A percentile compares a stretch with the other conserved stretches of the same genome.
These are phyloP conservation scores for Corvus cornix DNA, from an alignment of 2,113 vertebrate species.

Conservation along the genomic window DNA sequence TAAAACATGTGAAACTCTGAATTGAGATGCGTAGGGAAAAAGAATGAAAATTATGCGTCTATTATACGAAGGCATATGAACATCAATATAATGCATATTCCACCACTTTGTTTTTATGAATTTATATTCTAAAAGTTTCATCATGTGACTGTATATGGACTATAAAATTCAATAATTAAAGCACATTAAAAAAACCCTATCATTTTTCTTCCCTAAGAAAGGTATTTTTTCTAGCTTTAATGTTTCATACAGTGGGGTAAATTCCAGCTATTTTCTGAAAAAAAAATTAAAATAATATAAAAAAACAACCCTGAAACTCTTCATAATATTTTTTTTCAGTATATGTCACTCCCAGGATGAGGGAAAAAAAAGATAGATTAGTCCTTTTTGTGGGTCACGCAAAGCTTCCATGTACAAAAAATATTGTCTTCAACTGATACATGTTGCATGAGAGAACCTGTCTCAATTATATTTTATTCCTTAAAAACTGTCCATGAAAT, in stretches of 20 bases:
- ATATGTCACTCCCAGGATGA: background rate
- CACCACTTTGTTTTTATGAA: background rate
- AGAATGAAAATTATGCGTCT: background rate
- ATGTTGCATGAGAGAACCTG: background rate
- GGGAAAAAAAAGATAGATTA: background rate
- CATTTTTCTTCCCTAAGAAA: rapidly evolving
- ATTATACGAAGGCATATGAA: background rate
- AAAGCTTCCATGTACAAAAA: background rate
- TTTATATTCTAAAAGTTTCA: background rate
- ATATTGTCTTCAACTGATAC: background rate
- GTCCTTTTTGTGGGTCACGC: background rate
- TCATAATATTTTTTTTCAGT: background rate
- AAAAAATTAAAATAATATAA: too few relatives aligned
- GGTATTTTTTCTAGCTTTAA: background rate
- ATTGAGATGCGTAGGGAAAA: background rate
- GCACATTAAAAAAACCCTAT: background rate
- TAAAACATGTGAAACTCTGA: background rate
- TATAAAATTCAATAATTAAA: background rate
- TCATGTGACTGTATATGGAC: background rate
- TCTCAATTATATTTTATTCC: background rate
- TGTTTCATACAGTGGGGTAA: background rate
- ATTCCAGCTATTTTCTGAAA: background rate
- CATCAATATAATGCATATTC: background rate
- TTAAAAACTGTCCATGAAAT: background rate
- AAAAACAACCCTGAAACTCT: background rate